Conservation (phyloP, 2,888 invertebrate species). For the Pharmacophagus antenor region DNA sequence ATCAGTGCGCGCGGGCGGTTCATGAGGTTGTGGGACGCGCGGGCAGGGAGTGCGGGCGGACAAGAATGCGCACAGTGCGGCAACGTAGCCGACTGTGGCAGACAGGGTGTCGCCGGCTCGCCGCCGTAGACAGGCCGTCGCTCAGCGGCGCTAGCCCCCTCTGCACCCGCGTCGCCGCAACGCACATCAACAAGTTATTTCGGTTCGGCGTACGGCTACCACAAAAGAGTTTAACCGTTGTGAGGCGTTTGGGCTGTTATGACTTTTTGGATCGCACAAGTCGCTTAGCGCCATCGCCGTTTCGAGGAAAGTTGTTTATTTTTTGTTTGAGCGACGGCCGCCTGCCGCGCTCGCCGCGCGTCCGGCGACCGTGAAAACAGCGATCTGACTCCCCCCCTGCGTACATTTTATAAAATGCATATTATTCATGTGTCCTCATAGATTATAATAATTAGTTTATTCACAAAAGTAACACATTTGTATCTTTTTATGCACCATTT, state of each 20-base stretch:
- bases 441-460: background rate
- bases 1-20: constrained; percentile 67
- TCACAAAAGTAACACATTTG: background rate
- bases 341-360: constrained; percentile 66
- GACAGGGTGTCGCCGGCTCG: constrained; percentile 96
- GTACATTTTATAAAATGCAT: constrained; percentile 39
- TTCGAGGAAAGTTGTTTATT: constrained; percentile 78
- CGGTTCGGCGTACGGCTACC: constrained; percentile 57
- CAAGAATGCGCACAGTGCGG: constrained; percentile 79
- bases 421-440: constrained; percentile 16
- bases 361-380: constrained; percentile 73
- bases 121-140: constrained; percentile 90
- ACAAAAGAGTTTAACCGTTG: constrained; percentile 62
- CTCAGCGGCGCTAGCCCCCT: constrained; percentile 75
- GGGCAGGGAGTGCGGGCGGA: constrained; percentile 69
- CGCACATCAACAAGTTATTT: constrained; percentile 81
- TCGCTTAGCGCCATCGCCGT: constrained; percentile 77
- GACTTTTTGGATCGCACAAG: constrained; percentile 48
- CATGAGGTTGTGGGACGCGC: constrained; percentile 53
- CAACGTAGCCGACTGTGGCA: constrained; percentile 90
- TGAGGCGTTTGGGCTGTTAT: constrained; percentile 48
- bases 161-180: constrained; percentile 55
- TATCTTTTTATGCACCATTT: too few species aligned
- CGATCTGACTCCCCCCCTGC: constrained; percentile 51
- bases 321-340: constrained; percentile 68